These are phyloP conservation scores for Pachypeltis micranthus DNA, from an alignment of 1,140 invertebrate species.

Conservation along the genomic window DNA sequence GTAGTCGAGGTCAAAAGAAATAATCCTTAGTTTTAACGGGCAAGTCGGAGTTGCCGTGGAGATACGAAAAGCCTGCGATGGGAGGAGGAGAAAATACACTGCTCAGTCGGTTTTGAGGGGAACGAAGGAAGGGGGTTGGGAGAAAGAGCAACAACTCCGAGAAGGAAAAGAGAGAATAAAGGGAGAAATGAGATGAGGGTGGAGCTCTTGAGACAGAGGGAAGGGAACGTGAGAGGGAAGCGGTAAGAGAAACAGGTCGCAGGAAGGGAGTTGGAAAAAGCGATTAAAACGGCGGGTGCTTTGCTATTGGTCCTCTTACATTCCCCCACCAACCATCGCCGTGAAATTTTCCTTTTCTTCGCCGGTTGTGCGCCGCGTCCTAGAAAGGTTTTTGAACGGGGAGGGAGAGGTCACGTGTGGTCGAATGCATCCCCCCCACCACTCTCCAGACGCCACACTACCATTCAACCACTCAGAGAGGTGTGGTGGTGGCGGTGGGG, in stretches of 20 bases:
- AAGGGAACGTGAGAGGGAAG: too few relatives aligned
- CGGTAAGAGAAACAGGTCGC: too few relatives aligned
- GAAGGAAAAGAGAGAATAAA: background rate
- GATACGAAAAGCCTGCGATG: background rate
- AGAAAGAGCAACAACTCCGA: background rate
- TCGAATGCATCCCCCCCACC: background rate
- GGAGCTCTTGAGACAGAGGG: background rate
- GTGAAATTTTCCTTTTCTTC: background rate
- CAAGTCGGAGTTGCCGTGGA: background rate
- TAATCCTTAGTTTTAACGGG: background rate
- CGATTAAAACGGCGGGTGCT: background rate
- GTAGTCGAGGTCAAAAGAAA: background rate
- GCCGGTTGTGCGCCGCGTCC: background rate
- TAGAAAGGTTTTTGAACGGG: too few relatives aligned
- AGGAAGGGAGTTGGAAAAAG: background rate
- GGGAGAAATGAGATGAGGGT: too few relatives aligned
- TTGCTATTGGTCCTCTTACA: background rate
- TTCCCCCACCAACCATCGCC: background rate
- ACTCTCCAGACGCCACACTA: too few relatives aligned
- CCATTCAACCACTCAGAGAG: too few relatives aligned
- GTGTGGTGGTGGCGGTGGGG: too few relatives aligned
- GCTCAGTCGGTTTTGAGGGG: too few relatives aligned
- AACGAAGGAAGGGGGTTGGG: background rate
- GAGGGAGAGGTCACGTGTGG: background rate
- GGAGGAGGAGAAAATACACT: background rate